Evolutionary conservation across 1,140 invertebrate genomes (phyloP), one percentile per base, ranked within the genome.

Genomic region (Ceratina australensis): DNA sequence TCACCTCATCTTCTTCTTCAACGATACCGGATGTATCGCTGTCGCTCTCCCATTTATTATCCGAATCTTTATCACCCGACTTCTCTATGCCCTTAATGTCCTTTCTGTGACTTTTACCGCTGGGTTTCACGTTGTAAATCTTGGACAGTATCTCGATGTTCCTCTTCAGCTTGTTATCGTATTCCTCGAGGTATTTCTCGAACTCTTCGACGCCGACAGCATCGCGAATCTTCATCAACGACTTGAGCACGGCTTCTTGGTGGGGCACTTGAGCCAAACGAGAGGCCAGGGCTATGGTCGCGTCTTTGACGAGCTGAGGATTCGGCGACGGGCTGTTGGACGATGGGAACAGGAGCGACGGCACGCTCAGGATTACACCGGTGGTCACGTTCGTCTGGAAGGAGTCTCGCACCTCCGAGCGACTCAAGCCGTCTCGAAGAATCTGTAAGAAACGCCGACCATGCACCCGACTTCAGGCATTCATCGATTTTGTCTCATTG

Each of bases 131-230:
- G 63, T 94, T 93, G 78, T 95, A 96, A 1, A 95, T 93, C 84
- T 95, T 93, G 80, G 95, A 95, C 1, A 96, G 89, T 8, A 94
- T 88, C 28, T 95, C 93, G 88, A 96, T 96, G 83, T 95, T 94
- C 20, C 93, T 90, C 82, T 94, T 94, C 13, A 94, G 91, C 66
- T 94, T 94, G 22, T 91, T 85, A 90, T 93, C 86, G 81, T 93
- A 84, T 18, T 92, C 90, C 5, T 84, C 79, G 10, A 94, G 78
- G 63, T 93, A 92, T 15, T 88, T 86, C 80, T 95, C 92, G 83
- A 96, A 96, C 72, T 95, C 93, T n/a, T 93, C 88, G 1, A 89
- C 87, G 1, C 95, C 95, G 24, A 96, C 92, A 0, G 94, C 89
- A 56, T 95, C 93, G 18, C 94, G 92, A 42, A 96, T 94, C 90